Conservation (phyloP, 2,888 invertebrate genomes). For the Urechis unicinctus region DNA sequence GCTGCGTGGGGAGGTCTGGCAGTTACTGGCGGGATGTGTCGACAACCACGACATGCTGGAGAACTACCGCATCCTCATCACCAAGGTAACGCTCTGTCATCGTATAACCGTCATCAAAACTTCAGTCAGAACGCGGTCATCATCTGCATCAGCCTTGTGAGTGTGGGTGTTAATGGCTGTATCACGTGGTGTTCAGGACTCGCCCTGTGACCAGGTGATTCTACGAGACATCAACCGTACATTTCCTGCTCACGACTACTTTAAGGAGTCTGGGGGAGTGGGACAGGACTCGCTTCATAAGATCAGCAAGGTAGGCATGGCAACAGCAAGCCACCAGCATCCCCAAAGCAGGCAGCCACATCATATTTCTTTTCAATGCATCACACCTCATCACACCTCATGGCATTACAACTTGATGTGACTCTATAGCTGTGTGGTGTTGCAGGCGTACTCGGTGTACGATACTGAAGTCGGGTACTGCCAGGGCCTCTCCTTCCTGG, state of each 20-base stretch:
- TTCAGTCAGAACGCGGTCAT: background rate
- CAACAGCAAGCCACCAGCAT: background rate
- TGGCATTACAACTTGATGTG: background rate
- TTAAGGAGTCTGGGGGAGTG: slow-evolving; percentile 87
- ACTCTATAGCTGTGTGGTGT: slow-evolving; percentile 3
- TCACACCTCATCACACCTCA: background rate
- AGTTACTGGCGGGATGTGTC: slow-evolving; percentile 81
- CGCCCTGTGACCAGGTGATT: slow-evolving; percentile 89
- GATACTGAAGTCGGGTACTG: slow-evolving; percentile 98
- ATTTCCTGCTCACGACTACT: slow-evolving; percentile 97
- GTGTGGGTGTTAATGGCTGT: background rate
- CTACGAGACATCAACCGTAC: slow-evolving; percentile 94
- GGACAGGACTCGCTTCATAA: slow-evolving; percentile 95
- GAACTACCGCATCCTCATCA: slow-evolving; percentile 82
- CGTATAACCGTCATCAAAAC: background rate
- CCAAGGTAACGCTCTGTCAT: slow-evolving; percentile 62
- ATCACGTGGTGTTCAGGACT: slow-evolving; percentile 62
- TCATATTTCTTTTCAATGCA: background rate
- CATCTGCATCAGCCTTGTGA: background rate
- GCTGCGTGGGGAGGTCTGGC: slow-evolving; percentile 95
- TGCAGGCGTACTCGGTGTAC: slow-evolving; percentile 87
- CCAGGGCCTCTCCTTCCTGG: slow-evolving; percentile 95
- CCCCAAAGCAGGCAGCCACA: background rate
- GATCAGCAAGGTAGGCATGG: slow-evolving; percentile 64
- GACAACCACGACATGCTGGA: slow-evolving; percentile 68